Percentiles rank a stretch among this genome's conserved stretches.
phyloP scores from a whole-genome alignment of 2,888 invertebrate species.

The Thera britannica region DNA sequence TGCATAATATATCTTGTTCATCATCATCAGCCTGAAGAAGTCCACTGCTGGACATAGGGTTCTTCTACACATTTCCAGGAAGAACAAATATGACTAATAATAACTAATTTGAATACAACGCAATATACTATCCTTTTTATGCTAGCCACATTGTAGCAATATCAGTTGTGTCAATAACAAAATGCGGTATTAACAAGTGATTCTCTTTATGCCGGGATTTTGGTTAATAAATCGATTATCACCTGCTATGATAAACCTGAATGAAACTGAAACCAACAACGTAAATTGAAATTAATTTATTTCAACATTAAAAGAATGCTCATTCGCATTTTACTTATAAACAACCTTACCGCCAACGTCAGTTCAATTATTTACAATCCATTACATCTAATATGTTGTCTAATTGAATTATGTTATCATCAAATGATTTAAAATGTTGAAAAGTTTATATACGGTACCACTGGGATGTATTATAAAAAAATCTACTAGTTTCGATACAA shows the following conservation, averaged over 20 bases:
- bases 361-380: slow-evolving; percentile 72
- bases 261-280: slow-evolving; percentile 32
- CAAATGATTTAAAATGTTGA: slow-evolving; percentile 50
- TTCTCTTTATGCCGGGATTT: background rate
- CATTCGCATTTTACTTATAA: slow-evolving; percentile 70
- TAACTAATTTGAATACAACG: no score
- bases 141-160: no score
- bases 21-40: no score
- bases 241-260: background rate
- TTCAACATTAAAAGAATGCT: slow-evolving; percentile 76
- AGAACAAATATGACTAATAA: no score
- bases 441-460: slow-evolving; percentile 33
- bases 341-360: slow-evolving; percentile 71
- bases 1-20: background rate
- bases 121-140: no score
- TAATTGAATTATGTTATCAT: slow-evolving; percentile 40
- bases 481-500: slow-evolving; percentile 74
- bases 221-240: background rate
- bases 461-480: slow-evolving; percentile 38
- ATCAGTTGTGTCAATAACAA: no score
- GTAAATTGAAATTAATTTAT: slow-evolving; percentile 69
- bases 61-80: no score
- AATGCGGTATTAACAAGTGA: no score
- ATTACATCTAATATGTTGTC: slow-evolving; percentile 47
- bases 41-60: no score